Evolutionary conservation across 2,797 vertebrate genomes (phyloP), one percentile per base, ranked within the genome.

Genomic region (Falco novaeseelandiae): DNA sequence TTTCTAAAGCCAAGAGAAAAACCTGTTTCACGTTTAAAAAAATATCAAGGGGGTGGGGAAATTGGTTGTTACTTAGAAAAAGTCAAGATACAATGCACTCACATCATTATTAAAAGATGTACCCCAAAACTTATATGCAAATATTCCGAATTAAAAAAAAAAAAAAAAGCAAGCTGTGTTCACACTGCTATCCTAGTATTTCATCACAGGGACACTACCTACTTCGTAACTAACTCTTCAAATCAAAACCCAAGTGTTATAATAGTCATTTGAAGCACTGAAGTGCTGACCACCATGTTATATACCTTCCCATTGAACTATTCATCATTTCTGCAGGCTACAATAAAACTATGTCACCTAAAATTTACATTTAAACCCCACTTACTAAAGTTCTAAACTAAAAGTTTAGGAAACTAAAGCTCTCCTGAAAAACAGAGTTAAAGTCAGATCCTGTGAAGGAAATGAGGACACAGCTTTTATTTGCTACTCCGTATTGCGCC

Each of bases 11-110:
- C 61, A 87, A 58, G 2, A 58, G 34, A 21, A 61, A 77, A 69
- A 32, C 21, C 5, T 38, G 27, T 15, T 55, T 61, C 59, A n/a
- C 38, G 26, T 42, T 77, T 42, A 30, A 73, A 77, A 51, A 69
- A 34, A 32, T 8, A 42, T 17, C 6, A 21, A 2, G 1, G 38
- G 21, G 12, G 1, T 0, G 5, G 5, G 6, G 30, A 55, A 70
- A 54, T 66, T 5, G 2, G 19, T 32, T 29, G 5, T 17, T 74
- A 58, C 30, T 2, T 4, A 93, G 44, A 52, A 62, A 61, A 66
- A 61, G 21, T 32, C 26, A 55, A 91, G 15, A 38, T 32, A 59
- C 11, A 65, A 55, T 6, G 10, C 1, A 3, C 26, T 55, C 5
- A 57, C 87, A 85, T 36, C 5, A 58, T 30, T 36, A 34, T 52